Evolutionary conservation across 2,113 vertebrate genomes (phyloP), one percentile per base, ranked within the genome.

Genomic region (Ascaphus truei): DNA sequence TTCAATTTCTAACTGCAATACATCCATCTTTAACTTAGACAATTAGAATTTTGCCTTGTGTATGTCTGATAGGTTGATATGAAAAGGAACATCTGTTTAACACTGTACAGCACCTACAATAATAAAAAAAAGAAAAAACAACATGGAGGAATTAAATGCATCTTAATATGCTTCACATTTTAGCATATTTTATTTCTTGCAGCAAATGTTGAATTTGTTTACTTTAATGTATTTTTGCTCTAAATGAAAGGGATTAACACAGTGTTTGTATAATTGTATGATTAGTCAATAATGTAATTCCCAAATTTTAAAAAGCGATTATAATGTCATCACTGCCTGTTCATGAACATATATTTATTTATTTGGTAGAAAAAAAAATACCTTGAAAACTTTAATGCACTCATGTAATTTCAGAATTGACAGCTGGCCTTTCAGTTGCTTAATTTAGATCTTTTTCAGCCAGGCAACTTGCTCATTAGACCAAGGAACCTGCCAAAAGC

Each of bases 391-490:
- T 58, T 12, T 64, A 74, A 63, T 4, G 39, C 10, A 50, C 18
- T 67, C 50, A 33, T 65, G 3, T 65, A 23, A 58, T 73, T 82
- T 71, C 36, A 60, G 20, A 48, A 74, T 23, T 76, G 68, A 59
- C 56, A 86, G 39, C 47, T 73, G 33, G 37, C 52, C 67, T 73
- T 73, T 78, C 47, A 16, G 7, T 84, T 73, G 62, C 29, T 77
- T 75, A 55, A 23, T 58, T 75, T 71, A 30, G 13, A 59, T 81
- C 66, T 33, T 75, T 80, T 69, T 80, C 18, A 81, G 39, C 12
- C 18, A 72, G 36, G 34, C 26, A 72, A 25, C 39, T 79, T 83
- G 57, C 47, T 85, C 45, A 65, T 82, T 83, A 85, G 72, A 76
- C 13, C 72, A 75, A 80, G 72, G 79, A 80, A 60, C 0, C 18